A percentile compares a stretch with the other conserved stretches of the same genome.
Conservation (phyloP, 2,888 invertebrate genomes). For the Acrobasis repandana region DNA sequence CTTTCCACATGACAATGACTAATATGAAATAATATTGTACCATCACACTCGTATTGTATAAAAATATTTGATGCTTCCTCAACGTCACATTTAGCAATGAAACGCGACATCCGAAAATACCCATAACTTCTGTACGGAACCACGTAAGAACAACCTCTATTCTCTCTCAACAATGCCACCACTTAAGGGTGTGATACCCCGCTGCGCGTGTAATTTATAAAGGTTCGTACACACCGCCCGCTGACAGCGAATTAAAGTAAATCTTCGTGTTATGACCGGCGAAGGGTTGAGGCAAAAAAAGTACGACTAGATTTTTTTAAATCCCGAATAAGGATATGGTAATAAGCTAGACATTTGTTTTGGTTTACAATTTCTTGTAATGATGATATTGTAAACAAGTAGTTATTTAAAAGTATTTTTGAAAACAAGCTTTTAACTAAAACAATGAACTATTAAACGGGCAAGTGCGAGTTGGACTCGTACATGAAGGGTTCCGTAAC, state of each 20-base stretch:
- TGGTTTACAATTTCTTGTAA: background rate
- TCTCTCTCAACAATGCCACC: conserved; percentile 33
- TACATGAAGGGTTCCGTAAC: too few species aligned
- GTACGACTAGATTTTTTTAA: background rate
- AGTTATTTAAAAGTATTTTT: too few species aligned
- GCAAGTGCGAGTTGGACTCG: too few species aligned
- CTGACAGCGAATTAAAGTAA: conserved; percentile 23
- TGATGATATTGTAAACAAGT: too few species aligned
- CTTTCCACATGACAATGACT: too few species aligned
- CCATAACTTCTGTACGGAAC: conserved; percentile 9
- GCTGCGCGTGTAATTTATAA: conserved; percentile 41
- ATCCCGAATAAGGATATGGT: background rate
- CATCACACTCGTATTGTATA: too few species aligned
- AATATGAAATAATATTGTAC: too few species aligned
- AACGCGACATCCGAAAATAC: background rate
- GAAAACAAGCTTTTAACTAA: too few species aligned
- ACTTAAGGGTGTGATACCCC: conserved; percentile 57
- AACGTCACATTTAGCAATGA: background rate
- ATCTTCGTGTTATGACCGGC: conserved; percentile 10
- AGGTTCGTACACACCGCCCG: conserved; percentile 20
- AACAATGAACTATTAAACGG: too few species aligned
- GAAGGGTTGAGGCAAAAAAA: conserved; percentile 4
- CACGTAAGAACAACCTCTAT: background rate
- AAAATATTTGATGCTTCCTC: too few species aligned
- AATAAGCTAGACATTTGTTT: background rate